A percentile compares a stretch with the other conserved stretches of the same genome.
phyloP scores from a whole-genome alignment of 2,797 vertebrate species.

The Brotula barbata region DNA sequence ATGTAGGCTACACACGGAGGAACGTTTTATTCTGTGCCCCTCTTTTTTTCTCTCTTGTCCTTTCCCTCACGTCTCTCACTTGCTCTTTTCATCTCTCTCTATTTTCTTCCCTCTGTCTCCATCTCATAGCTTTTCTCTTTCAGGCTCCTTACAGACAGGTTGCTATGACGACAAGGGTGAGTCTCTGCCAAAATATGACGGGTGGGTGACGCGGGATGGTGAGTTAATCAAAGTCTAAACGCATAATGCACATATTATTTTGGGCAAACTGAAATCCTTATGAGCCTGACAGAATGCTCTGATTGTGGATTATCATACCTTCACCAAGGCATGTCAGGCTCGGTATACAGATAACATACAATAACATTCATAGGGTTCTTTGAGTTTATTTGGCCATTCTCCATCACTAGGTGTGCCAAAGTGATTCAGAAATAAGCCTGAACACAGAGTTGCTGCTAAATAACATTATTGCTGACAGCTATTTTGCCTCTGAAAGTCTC shows the following conservation, averaged over 20 bases:
- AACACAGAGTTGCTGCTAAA: too few species aligned
- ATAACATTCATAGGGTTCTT: neutral
- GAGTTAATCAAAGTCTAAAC: conserved; percentile 24
- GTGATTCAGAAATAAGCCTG: too few species aligned
- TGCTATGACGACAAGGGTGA: conserved; percentile 36
- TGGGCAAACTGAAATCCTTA: conserved; percentile 14
- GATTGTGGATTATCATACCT: conserved; percentile 3
- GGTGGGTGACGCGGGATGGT: conserved; percentile 1
- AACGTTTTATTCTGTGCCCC: neutral
- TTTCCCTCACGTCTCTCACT: neutral
- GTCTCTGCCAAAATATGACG: conserved; percentile 26
- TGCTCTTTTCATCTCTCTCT: neutral
- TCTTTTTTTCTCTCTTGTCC: neutral
- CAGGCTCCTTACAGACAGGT: conserved; percentile 24
- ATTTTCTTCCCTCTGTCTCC: conserved; percentile 4
- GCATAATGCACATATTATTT: conserved; percentile 9
- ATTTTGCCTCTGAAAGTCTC: neutral
- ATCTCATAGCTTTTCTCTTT: conserved; percentile 30
- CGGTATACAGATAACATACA: neutral
- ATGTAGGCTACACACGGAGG: neutral
- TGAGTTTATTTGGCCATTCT: too few species aligned
- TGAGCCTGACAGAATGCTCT: neutral
- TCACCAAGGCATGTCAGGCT: neutral
- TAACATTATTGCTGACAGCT: too few species aligned
- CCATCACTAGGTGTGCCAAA: too few species aligned